Evolutionary conservation across 2,888 invertebrate genomes (phyloP).

Genomic region (Barypeithes pellucidus): DNA sequence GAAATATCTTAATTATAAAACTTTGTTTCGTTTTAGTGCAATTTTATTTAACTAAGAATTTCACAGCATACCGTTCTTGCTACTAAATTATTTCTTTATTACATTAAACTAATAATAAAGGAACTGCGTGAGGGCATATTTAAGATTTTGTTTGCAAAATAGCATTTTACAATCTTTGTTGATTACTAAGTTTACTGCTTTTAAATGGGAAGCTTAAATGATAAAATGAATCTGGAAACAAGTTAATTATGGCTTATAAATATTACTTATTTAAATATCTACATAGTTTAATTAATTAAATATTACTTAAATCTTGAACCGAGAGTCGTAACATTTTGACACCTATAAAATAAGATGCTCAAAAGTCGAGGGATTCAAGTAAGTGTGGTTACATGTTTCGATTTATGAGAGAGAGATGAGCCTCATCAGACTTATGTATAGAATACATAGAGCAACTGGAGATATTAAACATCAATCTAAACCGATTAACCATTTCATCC

Average conservation of each 20-base stretch:
- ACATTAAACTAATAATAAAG: not conserved
- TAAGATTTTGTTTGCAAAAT: not conserved
- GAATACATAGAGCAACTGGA: no score
- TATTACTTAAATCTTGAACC: not conserved
- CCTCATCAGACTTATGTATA: no score
- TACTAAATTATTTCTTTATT: not conserved
- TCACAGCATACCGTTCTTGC: not conserved
- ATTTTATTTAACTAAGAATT: not conserved
- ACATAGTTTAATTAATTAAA: not conserved
- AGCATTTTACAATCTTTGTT: not conserved
- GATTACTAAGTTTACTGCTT: not conserved
- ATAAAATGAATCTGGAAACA: not conserved
- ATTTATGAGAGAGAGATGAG: no score
- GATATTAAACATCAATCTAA: no score
- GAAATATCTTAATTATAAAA: not conserved
- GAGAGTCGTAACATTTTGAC: no score
- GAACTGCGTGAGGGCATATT: constrained; percentile 1
- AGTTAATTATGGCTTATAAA: not conserved
- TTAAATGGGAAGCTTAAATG: not conserved
- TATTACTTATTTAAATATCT: not conserved
- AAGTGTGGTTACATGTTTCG: no score
- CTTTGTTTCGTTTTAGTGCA: not conserved
- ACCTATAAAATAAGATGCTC: no score
- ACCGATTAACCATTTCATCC: no score
- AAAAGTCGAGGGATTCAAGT: no score